Evolutionary conservation across 1,140 invertebrate genomes (phyloP), one percentile per base, ranked within the genome.

Genomic region (Meloidogyne chitwoodi): DNA sequence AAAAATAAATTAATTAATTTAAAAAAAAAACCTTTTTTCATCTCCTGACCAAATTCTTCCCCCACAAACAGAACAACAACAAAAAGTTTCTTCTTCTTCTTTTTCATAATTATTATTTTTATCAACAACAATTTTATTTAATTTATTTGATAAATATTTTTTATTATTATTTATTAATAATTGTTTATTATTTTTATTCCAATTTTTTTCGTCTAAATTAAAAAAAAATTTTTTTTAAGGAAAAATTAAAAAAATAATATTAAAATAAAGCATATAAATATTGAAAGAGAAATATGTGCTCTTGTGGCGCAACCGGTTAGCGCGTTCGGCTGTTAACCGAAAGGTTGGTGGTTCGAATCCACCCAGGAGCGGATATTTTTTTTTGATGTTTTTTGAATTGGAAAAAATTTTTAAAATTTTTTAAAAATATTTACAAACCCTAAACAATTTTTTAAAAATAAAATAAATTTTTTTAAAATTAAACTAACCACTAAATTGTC

Each of bases 251-350:
- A 38, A 8, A 38, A 31, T 8, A 38, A 8, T 8, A 38, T 6
- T 38, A 38, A 38, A 38, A 6, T 38, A 38, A 10, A 38, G 8
- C 29, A n/a, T n/a, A n/a, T n/a, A n/a, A n/a, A n/a, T n/a, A n/a
- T n/a, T n/a, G n/a, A n/a, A 38, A 38, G 10, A 0, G 10, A 10
- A 8, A 38, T 10, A 38, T 8, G 34, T 38, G 78, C 78, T 77
- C 64, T 63, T 27, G 78, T 79, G 78, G 78, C 78, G 79, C 79
- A 79, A 79, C 81, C 69, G 78, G 79, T 79, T 81, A 71, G 77
- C 75, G 82, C 66, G 64, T 74, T 80, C 81, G 81, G 76, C 81
- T 82, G 75, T 81, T 82, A 79, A 82, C 80, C 80, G 77, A 81
- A 77, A 80, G 76, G 63, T 83, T 83, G 63, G 77, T 61, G 64